Conservation (phyloP, 2,888 invertebrate species). For the Drosophila anceps region DNA sequence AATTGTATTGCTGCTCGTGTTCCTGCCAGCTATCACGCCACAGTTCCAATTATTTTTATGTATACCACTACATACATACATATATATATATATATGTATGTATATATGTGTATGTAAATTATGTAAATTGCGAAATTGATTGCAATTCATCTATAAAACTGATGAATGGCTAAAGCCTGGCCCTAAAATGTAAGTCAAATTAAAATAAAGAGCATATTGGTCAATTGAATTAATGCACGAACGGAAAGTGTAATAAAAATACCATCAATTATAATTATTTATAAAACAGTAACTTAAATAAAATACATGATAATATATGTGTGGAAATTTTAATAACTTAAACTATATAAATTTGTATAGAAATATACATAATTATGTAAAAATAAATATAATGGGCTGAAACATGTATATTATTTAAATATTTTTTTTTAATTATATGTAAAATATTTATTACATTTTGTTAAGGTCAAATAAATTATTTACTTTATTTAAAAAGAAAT, state of each 20-base stretch:
- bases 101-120: constrained; percentile 18
- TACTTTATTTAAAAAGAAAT: too few relatives aligned
- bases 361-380: background rate
- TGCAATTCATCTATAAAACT: constrained; percentile 12
- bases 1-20: constrained; percentile 46
- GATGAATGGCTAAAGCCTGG: constrained; percentile 4
- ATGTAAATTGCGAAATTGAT: constrained; percentile 19
- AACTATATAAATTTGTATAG: background rate
- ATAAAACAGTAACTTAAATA: background rate
- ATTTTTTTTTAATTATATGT: too few relatives aligned
- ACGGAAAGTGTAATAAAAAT: background rate
- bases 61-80: too few relatives aligned
- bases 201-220: constrained; percentile 1
- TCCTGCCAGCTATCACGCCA: constrained; percentile 44
- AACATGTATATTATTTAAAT: background rate
- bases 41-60: constrained; percentile 47
- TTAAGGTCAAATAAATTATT: too few relatives aligned
- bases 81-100: too few relatives aligned
- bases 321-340: background rate
- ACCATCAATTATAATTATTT: background rate
- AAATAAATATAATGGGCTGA: background rate
- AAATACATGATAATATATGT: background rate
- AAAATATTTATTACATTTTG: too few relatives aligned
- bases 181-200: constrained; percentile 3
- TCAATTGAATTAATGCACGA: constrained; percentile 1